A percentile compares a stretch with the other conserved stretches of the same genome.
Conservation (phyloP, 2,113 vertebrate genomes). For the Anarrhichthys ocellatus region DNA sequence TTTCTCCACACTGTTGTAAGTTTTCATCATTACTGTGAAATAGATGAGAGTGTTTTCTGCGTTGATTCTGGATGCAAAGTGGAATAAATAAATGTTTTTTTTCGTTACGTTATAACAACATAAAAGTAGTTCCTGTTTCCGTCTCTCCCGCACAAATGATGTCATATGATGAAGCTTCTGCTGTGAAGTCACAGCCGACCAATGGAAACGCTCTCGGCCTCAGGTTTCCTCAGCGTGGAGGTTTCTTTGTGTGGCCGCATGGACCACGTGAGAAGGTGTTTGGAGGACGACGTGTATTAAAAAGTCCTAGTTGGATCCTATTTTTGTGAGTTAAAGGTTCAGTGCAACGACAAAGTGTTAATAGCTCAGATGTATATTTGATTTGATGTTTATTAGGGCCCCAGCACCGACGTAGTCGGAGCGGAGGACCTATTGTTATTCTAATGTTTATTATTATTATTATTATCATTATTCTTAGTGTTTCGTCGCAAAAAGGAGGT, state of each 20-base stretch:
- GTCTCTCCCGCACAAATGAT: neutral
- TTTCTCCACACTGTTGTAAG: neutral
- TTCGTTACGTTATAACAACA: neutral
- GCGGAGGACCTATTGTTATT: too few species aligned
- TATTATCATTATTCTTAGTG: too few species aligned
- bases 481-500: too few species aligned
- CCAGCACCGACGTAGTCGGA: too few species aligned
- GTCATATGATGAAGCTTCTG: neutral
- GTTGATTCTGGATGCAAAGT: neutral
- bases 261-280: neutral
- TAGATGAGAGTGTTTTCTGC: neutral
- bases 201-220: conserved; percentile 9
- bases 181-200: conserved; percentile 44
- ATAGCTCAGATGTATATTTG: too few species aligned
- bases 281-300: accelerated
- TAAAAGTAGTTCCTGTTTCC: neutral
- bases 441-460: too few species aligned
- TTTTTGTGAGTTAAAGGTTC: neutral
- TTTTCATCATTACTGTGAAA: neutral
- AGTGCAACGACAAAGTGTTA: neutral
- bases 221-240: neutral
- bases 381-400: neutral
- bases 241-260: conserved; percentile 19
- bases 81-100: neutral
- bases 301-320: too few species aligned